A percentile compares a stretch with the other conserved stretches of the same genome.
Evolutionary conservation across 2,113 vertebrate genomes (phyloP).

Genomic region (Gadus chalcogrammus): DNA sequence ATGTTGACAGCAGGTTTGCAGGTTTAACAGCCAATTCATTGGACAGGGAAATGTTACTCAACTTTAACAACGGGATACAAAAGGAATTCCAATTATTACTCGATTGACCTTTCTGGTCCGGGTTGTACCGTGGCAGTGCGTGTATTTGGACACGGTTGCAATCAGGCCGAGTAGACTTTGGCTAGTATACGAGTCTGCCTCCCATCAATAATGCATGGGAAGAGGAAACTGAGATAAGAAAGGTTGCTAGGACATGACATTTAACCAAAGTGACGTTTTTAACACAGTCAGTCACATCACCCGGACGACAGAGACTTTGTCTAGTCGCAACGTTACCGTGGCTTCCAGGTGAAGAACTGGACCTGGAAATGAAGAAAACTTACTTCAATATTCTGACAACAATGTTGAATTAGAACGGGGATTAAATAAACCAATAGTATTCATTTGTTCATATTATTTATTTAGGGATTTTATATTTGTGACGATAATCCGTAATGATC

Average conservation of each 20-base stretch:
- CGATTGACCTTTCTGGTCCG: neutral
- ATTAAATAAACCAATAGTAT: no score
- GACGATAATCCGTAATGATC: no score
- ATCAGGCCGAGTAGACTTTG: constrained; percentile 30
- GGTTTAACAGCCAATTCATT: constrained; percentile 13
- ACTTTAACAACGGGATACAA: neutral
- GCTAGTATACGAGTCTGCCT: constrained; percentile 45
- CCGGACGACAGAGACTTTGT: constrained; percentile 13
- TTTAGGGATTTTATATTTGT: no score
- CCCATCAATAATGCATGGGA: constrained; percentile 71
- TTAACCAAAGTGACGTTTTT: constrained; percentile 56
- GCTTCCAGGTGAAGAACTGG: no score
- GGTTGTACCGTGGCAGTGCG: neutral
- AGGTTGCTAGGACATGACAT: constrained; percentile 58
- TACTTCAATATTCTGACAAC: no score
- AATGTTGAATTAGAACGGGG: no score
- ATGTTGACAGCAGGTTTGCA: neutral
- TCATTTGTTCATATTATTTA: no score
- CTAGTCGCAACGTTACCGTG: neutral
- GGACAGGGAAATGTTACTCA: constrained; percentile 25
- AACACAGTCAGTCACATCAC: constrained; percentile 33
- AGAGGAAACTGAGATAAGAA: constrained; percentile 68
- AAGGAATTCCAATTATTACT: neutral
- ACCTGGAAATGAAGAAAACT: no score
- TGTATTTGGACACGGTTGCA: constrained; percentile 36